Conservation (phyloP, 2,888 invertebrate genomes). For the Eubasilissa splendida region DNA sequence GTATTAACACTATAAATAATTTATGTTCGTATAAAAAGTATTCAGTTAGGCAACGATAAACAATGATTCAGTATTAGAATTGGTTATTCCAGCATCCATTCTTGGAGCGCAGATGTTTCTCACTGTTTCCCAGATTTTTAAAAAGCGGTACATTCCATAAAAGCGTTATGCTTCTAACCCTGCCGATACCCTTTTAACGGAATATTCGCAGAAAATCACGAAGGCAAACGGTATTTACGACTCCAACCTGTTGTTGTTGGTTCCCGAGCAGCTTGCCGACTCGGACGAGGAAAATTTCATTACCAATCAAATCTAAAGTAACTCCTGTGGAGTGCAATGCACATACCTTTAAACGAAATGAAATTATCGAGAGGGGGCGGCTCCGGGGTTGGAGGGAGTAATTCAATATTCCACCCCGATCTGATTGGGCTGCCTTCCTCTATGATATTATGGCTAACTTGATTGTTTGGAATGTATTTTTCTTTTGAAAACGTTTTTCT, state of each 20-base stretch:
- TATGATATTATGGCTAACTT: constrained; percentile 52
- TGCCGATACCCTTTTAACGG: constrained; percentile 3
- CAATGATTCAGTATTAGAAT: no score
- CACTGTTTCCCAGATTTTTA: no score
- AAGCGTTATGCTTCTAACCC: constrained; percentile 4
- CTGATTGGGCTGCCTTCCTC: constrained; percentile 45
- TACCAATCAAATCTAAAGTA: constrained; percentile 54
- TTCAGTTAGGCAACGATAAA: no score
- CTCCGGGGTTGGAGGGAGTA: neutral
- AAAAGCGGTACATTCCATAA: neutral
- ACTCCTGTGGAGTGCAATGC: constrained; percentile 50
- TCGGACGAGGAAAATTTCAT: constrained; percentile 55
- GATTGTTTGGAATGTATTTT: constrained; percentile 49
- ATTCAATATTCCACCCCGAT: constrained; percentile 29
- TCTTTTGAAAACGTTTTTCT: constrained; percentile 43
- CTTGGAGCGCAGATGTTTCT: no score
- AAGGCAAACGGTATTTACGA: neutral
- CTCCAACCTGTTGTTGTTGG: constrained; percentile 28
- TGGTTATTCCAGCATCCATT: no score
- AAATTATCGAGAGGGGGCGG: constrained; percentile 50
- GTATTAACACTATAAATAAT: no score
- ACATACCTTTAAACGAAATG: constrained; percentile 52
- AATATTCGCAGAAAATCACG: constrained; percentile 1
- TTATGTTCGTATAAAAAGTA: no score
- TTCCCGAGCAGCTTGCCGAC: constrained; percentile 42